Base-by-base conservation (phyloP, 2,113 vertebrate genomes). In the Nansenia antarctica region DNA sequence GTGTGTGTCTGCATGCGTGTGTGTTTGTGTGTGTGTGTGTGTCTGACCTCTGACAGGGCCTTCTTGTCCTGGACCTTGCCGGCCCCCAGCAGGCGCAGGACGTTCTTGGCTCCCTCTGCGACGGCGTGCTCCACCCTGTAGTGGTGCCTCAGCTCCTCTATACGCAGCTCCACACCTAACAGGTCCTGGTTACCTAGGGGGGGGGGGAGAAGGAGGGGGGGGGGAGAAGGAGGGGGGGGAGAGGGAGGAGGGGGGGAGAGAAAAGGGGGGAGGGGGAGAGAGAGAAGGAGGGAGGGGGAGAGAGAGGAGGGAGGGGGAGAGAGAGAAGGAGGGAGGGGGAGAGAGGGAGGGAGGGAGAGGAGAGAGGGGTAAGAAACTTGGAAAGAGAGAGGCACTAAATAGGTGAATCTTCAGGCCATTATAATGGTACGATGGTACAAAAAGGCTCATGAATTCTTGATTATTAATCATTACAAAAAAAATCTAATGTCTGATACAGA, bases 101-200 rank as follows among this genome's bases (percentile, higher is more conserved):
- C 94, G 2, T 96, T 97, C 84, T 96, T 96, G 68, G 95, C 95
- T 3, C 95, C 95, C 80, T 97, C 95, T 0, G 93, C 93, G 5
- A 97, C 93, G 0, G 95, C 95, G 6, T 95, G 93, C 62, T 96
- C 95, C 34, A 97, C 94, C 9, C 94, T 88, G 87, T 95, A 95
- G 82, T 97, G 95, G 72, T 97, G 95, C 31, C 95, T 86, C 68
- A 96, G 88, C 86, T 96, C 95, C 71, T 97, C 95, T 0, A 97
- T 93, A 32, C 95, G 93, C 74, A 96, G 86, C 87, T 97, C 95
- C 75, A 94, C 85, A 0, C 91, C 91, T 3, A 91, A 94, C 27
- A 94, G 69, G 74, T 96, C 94, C 0, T 93, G 91, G 71, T 91
- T 92, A 54, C 91, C 95, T 96, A 81, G n/a, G 3, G 72, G 39